Percentiles rank a stretch among this genome's conserved stretches.
phyloP scores from a whole-genome alignment of 2,113 vertebrate species.

The Amphilophus citrinellus region DNA sequence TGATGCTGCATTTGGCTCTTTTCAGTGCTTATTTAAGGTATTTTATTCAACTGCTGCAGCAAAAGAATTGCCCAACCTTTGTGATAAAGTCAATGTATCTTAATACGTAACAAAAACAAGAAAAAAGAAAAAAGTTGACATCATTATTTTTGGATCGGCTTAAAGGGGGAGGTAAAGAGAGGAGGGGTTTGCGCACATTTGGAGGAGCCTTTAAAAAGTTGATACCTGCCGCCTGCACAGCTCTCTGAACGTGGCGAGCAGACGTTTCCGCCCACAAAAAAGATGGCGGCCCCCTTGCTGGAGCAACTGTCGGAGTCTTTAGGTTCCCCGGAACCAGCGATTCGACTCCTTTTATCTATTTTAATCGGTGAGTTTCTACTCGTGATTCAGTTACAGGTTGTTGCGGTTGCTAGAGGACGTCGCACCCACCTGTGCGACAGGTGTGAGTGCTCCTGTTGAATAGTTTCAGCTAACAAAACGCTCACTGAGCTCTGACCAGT shows the following conservation, averaged over 20 bases:
- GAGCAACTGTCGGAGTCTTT: conserved; percentile 85
- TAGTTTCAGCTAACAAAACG: conserved; percentile 13
- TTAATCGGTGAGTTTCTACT: conserved; percentile 86
- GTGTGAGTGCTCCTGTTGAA: conserved; percentile 1
- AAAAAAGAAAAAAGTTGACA: neutral
- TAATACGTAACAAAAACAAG: neutral
- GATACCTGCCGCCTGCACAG: neutral
- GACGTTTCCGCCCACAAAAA: conserved; percentile 83
- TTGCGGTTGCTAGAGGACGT: too few relatives aligned
- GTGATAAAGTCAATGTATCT: neutral
- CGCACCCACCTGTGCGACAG: neutral
- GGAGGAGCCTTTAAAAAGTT: conserved; percentile 15
- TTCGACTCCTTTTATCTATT: conserved; percentile 91
- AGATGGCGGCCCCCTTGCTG: conserved; percentile 86
- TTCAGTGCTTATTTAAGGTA: neutral
- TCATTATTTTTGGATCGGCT: neutral
- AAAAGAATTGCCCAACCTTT: neutral
- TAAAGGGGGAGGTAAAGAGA: neutral
- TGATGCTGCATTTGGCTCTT: neutral
- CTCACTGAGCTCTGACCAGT: neutral
- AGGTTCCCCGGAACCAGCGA: conserved; percentile 91
- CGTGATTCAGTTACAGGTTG: neutral
- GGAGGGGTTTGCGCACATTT: neutral
- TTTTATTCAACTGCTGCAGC: too few relatives aligned
- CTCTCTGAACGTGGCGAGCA: conserved; percentile 53